These are phyloP conservation scores for Sula dactylatra DNA, from an alignment of 2,113 vertebrate genomes.

Conservation along the genomic window DNA sequence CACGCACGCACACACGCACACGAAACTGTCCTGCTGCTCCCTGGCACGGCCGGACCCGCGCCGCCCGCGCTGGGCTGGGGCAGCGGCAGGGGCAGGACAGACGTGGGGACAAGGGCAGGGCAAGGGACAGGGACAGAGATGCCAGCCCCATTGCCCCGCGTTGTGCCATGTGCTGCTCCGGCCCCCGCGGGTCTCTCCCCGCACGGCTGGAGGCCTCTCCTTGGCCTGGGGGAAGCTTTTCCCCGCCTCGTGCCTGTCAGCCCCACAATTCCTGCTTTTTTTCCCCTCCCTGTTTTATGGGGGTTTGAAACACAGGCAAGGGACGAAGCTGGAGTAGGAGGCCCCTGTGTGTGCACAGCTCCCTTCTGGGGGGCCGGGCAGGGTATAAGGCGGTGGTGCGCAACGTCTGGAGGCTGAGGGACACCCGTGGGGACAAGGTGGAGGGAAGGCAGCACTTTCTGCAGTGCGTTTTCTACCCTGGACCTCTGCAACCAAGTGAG, in stretches of 20 bases:
- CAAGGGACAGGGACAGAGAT: not conserved
- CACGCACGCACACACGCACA: not conserved
- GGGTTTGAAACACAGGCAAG: not conserved
- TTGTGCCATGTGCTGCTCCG: not conserved
- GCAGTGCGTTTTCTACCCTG: not conserved
- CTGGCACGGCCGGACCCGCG: not conserved
- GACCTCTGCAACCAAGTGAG: not conserved
- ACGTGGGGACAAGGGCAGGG: too few species aligned
- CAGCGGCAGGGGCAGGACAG: not conserved
- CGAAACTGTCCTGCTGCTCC: not conserved
- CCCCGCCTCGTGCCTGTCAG: not conserved
- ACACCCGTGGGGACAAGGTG: not conserved
- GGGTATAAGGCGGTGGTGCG: fast-evolving
- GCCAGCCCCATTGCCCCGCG: not conserved
- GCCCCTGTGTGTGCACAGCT: fast-evolving
- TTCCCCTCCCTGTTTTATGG: fast-evolving
- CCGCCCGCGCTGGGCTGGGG: not conserved
- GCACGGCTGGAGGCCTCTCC: not conserved
- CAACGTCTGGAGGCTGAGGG: not conserved
- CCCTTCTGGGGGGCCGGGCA: fast-evolving
- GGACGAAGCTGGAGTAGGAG: not conserved
- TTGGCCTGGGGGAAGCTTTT: not conserved
- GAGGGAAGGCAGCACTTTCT: not conserved
- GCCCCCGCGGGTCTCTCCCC: not conserved
- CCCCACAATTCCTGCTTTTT: not conserved